Base-by-base conservation (phyloP, 2,888 invertebrate species). In the Ceraclea dissimilis region DNA sequence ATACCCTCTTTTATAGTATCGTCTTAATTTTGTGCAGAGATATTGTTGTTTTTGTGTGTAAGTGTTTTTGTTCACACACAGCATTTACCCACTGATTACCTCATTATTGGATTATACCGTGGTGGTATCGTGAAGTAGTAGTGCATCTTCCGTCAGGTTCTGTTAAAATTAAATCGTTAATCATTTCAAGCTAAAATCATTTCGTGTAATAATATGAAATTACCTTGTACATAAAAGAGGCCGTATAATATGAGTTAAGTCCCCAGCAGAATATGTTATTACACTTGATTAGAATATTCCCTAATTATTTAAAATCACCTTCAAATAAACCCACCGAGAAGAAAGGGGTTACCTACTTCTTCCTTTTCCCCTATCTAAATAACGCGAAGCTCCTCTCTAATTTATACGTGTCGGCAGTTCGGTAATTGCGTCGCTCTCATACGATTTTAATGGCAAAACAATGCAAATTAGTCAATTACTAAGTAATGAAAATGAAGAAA, bases 291-390 rank as follows among this genome's bases (percentile, higher is more conserved):
- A 56, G 59, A 56, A 56, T 59, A 56, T 59, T 59, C 50, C 31
- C 21, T 56, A 59, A 59, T 59, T 56, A 59, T 59, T 56, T 56
- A 51, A 56, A 59, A 56, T 56, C 49, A 51, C 52, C 56, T 43
- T 46, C 44, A 22, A 53, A 46, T 46, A 46, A 19, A 2, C 19
- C 10, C 11, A 39, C 2, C 5, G 39, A 39, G 48, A 39, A 31
- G 46, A 20, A 34, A 34, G 49, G 55, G 55, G 55, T 55, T 51
- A n/a, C n/a, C n/a, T n/a, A n/a, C n/a, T n/a, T n/a, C 49, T 31
- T 53, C 53, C 53, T 47, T 31, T 16, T 17, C 43, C n/a, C 43
- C 26, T 26, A 26, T 6, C 26, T 26, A 26, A 26, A 26, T 26
- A 19, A 48, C 19, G 54, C 20, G 47, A 54, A 49, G 26, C 43